Conservation (phyloP, 1,140 invertebrate species). For the Brachystomella parvula region DNA sequence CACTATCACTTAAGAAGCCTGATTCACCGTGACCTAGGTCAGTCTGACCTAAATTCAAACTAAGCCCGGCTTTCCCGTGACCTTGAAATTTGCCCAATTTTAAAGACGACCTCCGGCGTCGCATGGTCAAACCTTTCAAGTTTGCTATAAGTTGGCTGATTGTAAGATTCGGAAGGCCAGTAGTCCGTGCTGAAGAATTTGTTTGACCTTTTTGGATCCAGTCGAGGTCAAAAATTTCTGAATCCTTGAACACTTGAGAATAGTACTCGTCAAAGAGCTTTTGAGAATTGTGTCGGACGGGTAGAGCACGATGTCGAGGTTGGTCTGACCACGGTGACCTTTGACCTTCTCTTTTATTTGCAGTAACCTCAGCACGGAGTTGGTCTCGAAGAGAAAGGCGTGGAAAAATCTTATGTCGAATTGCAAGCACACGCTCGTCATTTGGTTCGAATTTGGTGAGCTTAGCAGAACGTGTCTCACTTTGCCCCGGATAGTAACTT, state of each 20-base stretch:
- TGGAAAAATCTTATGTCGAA: neutral
- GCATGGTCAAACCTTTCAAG: conserved; percentile 4
- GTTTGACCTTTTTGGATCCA: neutral
- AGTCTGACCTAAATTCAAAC: too few relatives aligned
- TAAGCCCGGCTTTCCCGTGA: too few relatives aligned
- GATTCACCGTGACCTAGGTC: too few relatives aligned
- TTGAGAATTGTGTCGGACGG: neutral
- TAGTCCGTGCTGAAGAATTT: neutral
- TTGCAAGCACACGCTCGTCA: neutral
- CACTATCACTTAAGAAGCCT: too few relatives aligned
- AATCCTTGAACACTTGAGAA: too few relatives aligned
- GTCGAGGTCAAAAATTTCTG: neutral
- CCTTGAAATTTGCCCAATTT: too few relatives aligned
- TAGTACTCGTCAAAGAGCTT: too few relatives aligned
- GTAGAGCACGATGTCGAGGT: neutral
- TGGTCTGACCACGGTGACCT: neutral
- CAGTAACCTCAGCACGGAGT: too few relatives aligned
- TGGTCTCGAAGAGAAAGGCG: neutral
- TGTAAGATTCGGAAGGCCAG: neutral
- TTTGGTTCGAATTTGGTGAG: neutral
- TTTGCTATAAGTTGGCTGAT: conserved; percentile 24
- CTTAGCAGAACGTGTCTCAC: too few relatives aligned
- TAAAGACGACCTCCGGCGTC: conserved; percentile 2
- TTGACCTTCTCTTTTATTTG: too few relatives aligned
- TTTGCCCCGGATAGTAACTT: neutral